phyloP scores from a whole-genome alignment of 2,888 invertebrate species.

The Sarcophaga carnaria region DNA sequence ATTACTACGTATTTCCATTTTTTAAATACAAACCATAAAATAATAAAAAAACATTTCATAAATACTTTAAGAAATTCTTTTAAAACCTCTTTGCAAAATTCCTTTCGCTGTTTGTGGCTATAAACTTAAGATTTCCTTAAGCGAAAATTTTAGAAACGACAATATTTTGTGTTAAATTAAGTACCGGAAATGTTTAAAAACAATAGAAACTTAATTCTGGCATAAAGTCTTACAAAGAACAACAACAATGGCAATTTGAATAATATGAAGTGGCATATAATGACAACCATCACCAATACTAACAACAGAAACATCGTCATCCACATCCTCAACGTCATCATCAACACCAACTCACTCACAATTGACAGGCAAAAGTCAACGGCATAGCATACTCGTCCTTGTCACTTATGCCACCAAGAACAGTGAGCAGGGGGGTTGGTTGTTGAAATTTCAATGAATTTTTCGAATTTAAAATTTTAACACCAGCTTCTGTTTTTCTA shows the following conservation, averaged over 20 bases:
- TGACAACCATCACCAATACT: constrained; percentile 17
- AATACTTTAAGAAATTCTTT: not conserved
- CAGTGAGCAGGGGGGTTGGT: not conserved
- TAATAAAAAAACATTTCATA: not conserved
- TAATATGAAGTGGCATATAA: constrained; percentile 67
- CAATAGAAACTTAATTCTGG: constrained; percentile 64
- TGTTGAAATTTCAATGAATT: constrained; percentile 32
- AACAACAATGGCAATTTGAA: constrained; percentile 66
- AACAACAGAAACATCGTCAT: not conserved
- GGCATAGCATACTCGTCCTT: not conserved
- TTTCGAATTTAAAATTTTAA: constrained; percentile 61
- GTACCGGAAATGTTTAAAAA: constrained; percentile 68
- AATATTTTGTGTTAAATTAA: constrained; percentile 62
- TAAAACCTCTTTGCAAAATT: not conserved
- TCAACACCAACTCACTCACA: constrained; percentile 34
- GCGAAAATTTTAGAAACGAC: constrained; percentile 15
- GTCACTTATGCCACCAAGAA: not conserved
- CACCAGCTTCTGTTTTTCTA: constrained; percentile 46
- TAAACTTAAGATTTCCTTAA: not conserved
- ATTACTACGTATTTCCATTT: no score
- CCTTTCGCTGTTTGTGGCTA: not conserved
- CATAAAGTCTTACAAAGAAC: constrained; percentile 45
- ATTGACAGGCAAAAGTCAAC: constrained; percentile 57
- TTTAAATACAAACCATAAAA: no score
- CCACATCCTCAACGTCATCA: constrained; percentile 38